phyloP scores from a whole-genome alignment of 2,113 vertebrate species.

The Ornithorhynchus anatinus region DNA sequence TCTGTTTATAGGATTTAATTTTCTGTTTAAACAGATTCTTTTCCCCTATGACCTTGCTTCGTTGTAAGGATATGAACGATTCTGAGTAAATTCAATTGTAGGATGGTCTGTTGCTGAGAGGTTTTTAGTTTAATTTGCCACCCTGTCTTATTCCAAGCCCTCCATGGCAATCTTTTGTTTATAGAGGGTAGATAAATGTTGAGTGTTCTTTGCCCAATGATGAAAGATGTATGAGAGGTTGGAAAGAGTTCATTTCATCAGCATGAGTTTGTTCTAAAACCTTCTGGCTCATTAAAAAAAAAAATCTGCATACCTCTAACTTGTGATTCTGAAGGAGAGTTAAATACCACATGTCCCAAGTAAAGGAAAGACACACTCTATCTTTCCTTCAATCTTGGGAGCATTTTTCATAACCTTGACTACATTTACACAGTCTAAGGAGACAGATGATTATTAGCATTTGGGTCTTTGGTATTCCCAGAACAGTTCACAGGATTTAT shows the following conservation, averaged over 20 bases:
- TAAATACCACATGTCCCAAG: slow-evolving; percentile 35
- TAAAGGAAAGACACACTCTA: slow-evolving; percentile 19
- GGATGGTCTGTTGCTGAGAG: neutral
- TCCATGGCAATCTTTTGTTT: slow-evolving; percentile 41
- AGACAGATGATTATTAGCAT: slow-evolving; percentile 37
- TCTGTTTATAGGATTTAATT: slow-evolving; percentile 4
- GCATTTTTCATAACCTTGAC: slow-evolving; percentile 32
- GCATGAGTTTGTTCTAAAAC: slow-evolving; percentile 21
- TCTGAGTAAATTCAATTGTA: slow-evolving; percentile 26
- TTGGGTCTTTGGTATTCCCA: slow-evolving; percentile 36
- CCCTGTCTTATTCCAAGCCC: slow-evolving; percentile 13
- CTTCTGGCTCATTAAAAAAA: slow-evolving; percentile 38
- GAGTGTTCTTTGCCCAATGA: neutral
- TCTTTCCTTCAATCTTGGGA: slow-evolving; percentile 39
- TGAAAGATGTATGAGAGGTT: slow-evolving; percentile 29
- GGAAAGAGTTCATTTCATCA: slow-evolving; percentile 14
- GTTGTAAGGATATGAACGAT: neutral
- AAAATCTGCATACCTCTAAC: neutral
- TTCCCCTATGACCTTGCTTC: neutral
- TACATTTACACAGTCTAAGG: slow-evolving; percentile 7
- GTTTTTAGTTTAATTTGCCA: slow-evolving; percentile 38
- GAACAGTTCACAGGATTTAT: slow-evolving; percentile 31
- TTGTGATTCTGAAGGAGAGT: slow-evolving; percentile 41
- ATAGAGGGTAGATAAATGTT: slow-evolving; percentile 12
- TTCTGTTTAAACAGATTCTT: neutral